These are phyloP conservation scores for Macaria liturata DNA, from an alignment of 2,888 invertebrate species.

Conservation along the genomic window DNA sequence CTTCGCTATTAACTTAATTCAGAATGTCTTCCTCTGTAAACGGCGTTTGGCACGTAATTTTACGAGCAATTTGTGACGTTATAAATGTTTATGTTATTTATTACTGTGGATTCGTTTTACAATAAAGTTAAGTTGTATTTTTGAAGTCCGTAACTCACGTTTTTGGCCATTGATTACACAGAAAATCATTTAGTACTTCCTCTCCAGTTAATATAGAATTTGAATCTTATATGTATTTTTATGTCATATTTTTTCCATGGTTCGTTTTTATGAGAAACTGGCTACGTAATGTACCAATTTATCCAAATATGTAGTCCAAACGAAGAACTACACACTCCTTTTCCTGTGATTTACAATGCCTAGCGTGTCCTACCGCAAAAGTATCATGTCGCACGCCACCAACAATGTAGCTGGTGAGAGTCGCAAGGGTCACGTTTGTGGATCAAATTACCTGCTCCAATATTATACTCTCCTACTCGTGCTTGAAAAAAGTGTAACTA, in stretches of 20 bases:
- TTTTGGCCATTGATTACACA: no score
- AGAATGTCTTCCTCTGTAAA: conserved; percentile 3
- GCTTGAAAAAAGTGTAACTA: conserved; percentile 55
- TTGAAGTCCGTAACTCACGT: no score
- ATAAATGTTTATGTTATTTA: conserved; percentile 8
- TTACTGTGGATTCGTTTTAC: conserved; percentile 7
- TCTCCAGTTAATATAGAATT: no score
- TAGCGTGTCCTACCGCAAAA: conserved; percentile 34
- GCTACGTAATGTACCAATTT: no score
- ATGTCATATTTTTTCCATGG: no score
- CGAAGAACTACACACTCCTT: background rate
- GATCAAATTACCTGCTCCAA: conserved; percentile 59
- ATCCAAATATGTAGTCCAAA: no score
- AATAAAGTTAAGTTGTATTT: conserved; percentile 6
- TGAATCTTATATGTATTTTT: no score
- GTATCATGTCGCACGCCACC: conserved; percentile 54
- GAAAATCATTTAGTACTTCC: no score
- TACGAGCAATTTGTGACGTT: conserved; percentile 10
- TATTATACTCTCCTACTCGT: conserved; percentile 62
- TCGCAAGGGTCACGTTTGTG: conserved; percentile 54
- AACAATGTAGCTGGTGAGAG: conserved; percentile 48
- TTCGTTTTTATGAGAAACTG: no score
- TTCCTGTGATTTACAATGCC: conserved; percentile 27
- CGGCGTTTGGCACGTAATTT: conserved; percentile 2
- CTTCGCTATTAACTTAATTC: background rate